A percentile compares a stretch with the other conserved stretches of the same genome.
Evolutionary conservation across 2,797 vertebrate genomes (phyloP).

Genomic region (Sciaenops ocellatus): DNA sequence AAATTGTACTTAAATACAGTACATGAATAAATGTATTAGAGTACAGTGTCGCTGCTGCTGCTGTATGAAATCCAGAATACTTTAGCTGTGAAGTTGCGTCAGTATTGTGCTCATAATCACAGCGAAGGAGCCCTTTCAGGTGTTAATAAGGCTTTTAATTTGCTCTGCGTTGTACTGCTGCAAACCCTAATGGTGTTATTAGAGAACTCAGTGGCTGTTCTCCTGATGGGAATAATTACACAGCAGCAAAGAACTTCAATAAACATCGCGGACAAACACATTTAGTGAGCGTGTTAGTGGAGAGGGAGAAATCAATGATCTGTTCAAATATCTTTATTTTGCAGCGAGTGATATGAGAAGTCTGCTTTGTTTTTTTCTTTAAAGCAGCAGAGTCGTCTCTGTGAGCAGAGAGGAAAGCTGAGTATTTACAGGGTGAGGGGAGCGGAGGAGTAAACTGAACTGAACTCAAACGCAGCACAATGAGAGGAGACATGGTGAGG

Average conservation of each 20-base stretch:
- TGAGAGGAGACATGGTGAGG: conserved; percentile 14
- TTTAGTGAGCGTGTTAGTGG: conserved; percentile 4
- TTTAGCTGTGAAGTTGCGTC: neutral
- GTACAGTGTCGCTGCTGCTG: neutral
- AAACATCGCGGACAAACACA: conserved; percentile 41
- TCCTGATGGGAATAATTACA: conserved; percentile 64
- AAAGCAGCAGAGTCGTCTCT: neutral
- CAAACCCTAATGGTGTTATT: conserved; percentile 49
- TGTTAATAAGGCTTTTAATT: conserved; percentile 58
- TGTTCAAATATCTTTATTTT: conserved; percentile 32
- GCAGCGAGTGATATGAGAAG: neutral
- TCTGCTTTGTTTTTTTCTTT: neutral
- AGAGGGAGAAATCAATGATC: conserved; percentile 42
- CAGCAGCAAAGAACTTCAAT: conserved; percentile 39
- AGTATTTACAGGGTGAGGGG: neutral
- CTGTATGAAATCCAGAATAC: neutral
- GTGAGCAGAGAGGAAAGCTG: neutral
- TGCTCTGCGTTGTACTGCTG: conserved; percentile 25
- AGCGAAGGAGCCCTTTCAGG: conserved; percentile 20
- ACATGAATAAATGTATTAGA: too few species aligned
- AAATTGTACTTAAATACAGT: too few species aligned
- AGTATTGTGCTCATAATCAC: conserved; percentile 13
- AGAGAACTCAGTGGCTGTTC: conserved; percentile 29
- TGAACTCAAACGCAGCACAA: conserved; percentile 9
- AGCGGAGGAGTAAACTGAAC: conserved; percentile 8